Percentiles rank a stretch among this genome's conserved stretches.
phyloP scores from a whole-genome alignment of 2,888 invertebrate genomes.

The Platerodrilus igneus region DNA sequence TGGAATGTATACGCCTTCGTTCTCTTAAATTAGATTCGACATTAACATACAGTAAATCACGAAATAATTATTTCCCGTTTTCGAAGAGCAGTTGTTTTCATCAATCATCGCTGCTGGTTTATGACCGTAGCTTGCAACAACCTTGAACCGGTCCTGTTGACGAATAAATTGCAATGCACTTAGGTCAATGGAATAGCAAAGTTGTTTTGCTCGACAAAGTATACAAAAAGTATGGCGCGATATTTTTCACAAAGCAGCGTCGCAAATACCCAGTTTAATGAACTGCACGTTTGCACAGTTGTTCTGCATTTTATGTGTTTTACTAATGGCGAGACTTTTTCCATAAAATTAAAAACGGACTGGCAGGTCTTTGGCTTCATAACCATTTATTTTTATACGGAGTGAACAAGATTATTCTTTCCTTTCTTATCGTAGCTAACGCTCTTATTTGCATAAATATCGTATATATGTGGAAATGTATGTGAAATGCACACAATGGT shows the following conservation, averaged over 20 bases:
- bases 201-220: slow-evolving; percentile 24
- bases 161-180: slow-evolving; percentile 25
- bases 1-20: slow-evolving; percentile 19
- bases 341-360: neutral
- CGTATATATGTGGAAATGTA: no score
- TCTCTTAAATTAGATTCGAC: slow-evolving; percentile 19
- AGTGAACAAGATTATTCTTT: neutral
- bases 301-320: slow-evolving; percentile 18
- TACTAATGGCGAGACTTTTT: slow-evolving; percentile 7
- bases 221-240: slow-evolving; percentile 21
- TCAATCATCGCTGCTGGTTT: slow-evolving; percentile 19
- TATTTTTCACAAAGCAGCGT: slow-evolving; percentile 17
- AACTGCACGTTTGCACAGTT: slow-evolving; percentile 16
- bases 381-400: no score
- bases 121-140: slow-evolving; percentile 5
- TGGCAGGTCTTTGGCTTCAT: no score
- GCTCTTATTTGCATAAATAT: no score
- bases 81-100: slow-evolving; percentile 15
- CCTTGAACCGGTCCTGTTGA: slow-evolving; percentile 24
- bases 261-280: slow-evolving; percentile 22
- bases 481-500: no score
- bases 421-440: no score
- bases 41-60: slow-evolving; percentile 23
- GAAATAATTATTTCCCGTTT: slow-evolving; percentile 18
- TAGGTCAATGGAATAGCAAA: slow-evolving; percentile 26